phyloP scores from a whole-genome alignment of 2,113 vertebrate genomes.

The Clarias batrachus region DNA sequence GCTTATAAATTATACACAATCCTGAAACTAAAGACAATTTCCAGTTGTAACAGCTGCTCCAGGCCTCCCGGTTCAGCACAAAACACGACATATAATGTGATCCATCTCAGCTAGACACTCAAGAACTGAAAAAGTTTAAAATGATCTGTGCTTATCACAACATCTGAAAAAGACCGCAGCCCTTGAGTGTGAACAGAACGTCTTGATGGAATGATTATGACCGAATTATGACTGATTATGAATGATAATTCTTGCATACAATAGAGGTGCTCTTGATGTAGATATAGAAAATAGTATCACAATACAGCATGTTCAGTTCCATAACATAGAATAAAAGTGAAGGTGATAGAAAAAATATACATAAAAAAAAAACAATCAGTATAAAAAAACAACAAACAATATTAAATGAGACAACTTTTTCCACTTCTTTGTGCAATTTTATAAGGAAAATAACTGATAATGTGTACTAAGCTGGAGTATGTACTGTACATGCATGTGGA shows the following conservation, averaged over 20 bases:
- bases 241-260: conserved; percentile 7
- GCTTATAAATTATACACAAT: conserved; percentile 65
- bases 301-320: background rate
- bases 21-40: conserved; percentile 58
- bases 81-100: conserved; percentile 41
- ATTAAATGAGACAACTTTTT: no score
- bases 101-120: conserved; percentile 54
- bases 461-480: no score
- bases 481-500: no score
- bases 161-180: conserved; percentile 49
- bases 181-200: conserved; percentile 41
- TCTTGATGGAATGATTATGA: conserved; percentile 24
- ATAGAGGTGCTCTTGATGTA: conserved; percentile 3
- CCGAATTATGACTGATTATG: background rate
- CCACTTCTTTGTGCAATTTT: no score
- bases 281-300: conserved; percentile 13
- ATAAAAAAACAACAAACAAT: no score
- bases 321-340: background rate
- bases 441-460: no score
- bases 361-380: no score
- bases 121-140: conserved; percentile 54
- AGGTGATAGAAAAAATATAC: background rate
- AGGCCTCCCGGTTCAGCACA: conserved; percentile 36
- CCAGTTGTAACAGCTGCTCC: conserved; percentile 54
- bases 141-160: conserved; percentile 57